These are phyloP conservation scores for Euura saliciscinereae DNA, from an alignment of 1,140 invertebrate genomes.

Conservation along the genomic window DNA sequence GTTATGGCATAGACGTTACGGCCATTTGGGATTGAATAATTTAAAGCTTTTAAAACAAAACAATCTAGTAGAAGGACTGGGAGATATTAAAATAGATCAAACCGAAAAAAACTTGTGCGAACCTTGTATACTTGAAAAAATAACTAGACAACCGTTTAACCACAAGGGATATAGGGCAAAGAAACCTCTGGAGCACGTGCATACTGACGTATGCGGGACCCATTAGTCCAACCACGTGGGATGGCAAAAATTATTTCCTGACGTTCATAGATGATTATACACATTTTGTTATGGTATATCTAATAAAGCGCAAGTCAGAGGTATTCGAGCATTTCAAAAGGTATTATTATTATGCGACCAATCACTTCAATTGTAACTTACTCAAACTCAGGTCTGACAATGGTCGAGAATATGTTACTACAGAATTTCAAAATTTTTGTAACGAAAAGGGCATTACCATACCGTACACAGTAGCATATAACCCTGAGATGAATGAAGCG, in stretches of 20 bases:
- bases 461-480: conserved; percentile 36
- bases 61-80: not conserved
- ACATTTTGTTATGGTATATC: conserved; percentile 41
- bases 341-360: conserved; percentile 18
- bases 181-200: conserved; percentile 23
- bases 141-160: not conserved
- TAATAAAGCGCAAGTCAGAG: conserved; percentile 44
- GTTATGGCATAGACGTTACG: not conserved
- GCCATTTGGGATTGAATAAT: not conserved
- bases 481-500: conserved; percentile 50
- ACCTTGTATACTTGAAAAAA: not conserved
- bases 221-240: conserved; percentile 22
- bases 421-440: conserved; percentile 32
- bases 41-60: not conserved
- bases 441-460: conserved; percentile 29
- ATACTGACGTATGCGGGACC: conserved; percentile 3
- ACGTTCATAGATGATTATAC: conserved; percentile 51
- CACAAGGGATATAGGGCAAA: not conserved
- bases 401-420: conserved; percentile 33
- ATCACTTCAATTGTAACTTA: conserved; percentile 17
- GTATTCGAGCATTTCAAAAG: conserved; percentile 37
- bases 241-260: conserved; percentile 46
- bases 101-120: not conserved
- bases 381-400: conserved; percentile 17
- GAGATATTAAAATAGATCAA: not conserved